Evolutionary conservation across 2,113 vertebrate genomes (phyloP).

Genomic region (Oreochromis aureus): DNA sequence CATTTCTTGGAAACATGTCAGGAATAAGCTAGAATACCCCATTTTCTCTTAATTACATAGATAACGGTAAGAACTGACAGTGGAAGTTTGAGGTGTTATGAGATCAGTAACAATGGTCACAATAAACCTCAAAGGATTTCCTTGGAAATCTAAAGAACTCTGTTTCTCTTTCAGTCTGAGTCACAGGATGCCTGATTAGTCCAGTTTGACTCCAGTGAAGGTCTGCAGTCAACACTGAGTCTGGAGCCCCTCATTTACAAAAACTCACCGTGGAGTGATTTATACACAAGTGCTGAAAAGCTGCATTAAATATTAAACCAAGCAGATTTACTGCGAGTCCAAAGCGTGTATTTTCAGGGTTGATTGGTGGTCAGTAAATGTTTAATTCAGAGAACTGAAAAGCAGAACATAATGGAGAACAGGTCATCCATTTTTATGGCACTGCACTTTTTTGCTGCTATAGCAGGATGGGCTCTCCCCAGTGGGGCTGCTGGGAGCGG

Average conservation of each 20-base stretch:
- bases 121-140: not conserved
- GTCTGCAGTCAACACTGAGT: not conserved
- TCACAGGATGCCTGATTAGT: not conserved
- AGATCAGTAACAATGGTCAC: not conserved
- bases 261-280: not conserved
- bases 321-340: not conserved
- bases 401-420: slow-evolving; percentile 20
- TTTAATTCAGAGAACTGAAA: slow-evolving; percentile 6
- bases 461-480: slow-evolving; percentile 33
- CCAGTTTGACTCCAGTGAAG: not conserved
- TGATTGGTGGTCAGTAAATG: slow-evolving; percentile 15
- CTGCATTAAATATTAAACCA: slow-evolving; percentile 21
- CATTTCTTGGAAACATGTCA: not conserved
- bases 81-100: not conserved
- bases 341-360: not conserved
- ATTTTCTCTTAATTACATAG: not conserved
- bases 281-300: not conserved
- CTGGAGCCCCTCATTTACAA: not conserved
- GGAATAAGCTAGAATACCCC: not conserved
- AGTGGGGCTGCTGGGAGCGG: slow-evolving; percentile 44
- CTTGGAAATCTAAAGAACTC: not conserved
- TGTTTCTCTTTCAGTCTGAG: not conserved
- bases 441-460: slow-evolving; percentile 12
- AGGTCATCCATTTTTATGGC: slow-evolving; percentile 39
- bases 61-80: not conserved